Evolutionary conservation across 2,888 invertebrate genomes (phyloP), one percentile per base, ranked within the genome.

Genomic region (Archaeoteleia sp.): DNA sequence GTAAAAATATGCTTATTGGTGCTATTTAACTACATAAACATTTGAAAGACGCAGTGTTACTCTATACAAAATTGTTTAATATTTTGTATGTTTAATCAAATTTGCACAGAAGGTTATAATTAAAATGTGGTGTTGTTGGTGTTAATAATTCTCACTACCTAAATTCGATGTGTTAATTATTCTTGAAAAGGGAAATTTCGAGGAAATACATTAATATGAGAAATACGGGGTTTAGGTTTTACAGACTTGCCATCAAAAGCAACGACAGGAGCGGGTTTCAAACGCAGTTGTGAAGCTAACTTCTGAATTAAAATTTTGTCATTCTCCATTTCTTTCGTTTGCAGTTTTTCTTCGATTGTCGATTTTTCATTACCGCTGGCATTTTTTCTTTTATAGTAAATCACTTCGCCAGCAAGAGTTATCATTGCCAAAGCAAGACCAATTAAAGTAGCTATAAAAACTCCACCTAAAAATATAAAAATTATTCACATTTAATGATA

Each of bases 401-500:
- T 87, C 0, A 96, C 92, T 85, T 96, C 96, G 75, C 91, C 91
- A 0, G 90, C 92, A 10, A 96, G 84, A 0, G 95, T 95, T 0
- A 95, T 82, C 93, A 96, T 93, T 0, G 96, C 95, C 46, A 96
- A 80, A 0, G 92, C 92, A 1, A 96, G 84, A 0, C 96, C 96
- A 79, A 94, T 93, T 0, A 95, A 86, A 0, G 95, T 95, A 0
- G 95, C 95, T 71, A 96, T 95, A 79, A 96, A 96, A 0, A 96
- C 95, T 0, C 96, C 96, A 43, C 94, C 93, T 93, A 82, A 81
- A 84, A 69, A 55, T 69, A 61, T 34, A 34, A 53, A 54, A 40
- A 46, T 55, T 14, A 3, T 40, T n/a, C 23, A 20, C 20, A 55
- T 30, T n/a, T 30, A n/a, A 51, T 9, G 7, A 13, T 57, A 13